Evolutionary conservation across 2,113 vertebrate species (phyloP).

Genomic region (Struthidea cinerea): DNA sequence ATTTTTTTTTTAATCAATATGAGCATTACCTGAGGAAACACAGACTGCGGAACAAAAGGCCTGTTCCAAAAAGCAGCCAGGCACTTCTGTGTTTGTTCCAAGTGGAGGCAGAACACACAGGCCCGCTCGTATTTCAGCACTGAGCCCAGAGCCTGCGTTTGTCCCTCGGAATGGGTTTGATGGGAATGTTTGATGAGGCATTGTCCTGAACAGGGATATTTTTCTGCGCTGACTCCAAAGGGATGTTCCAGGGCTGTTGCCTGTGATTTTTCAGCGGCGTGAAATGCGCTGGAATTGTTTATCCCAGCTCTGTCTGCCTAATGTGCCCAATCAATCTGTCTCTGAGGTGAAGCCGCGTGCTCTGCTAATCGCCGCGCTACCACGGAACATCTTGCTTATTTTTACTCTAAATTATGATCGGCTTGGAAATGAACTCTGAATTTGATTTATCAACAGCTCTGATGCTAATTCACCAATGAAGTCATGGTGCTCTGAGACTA

Average conservation of each 20-base stretch:
- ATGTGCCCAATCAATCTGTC: conserved; percentile 12
- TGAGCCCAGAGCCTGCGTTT: not conserved
- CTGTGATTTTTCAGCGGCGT: not conserved
- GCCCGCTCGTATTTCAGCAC: not conserved
- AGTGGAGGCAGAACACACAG: not conserved
- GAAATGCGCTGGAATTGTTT: conserved; percentile 1
- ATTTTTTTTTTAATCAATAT: not conserved
- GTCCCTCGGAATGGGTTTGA: not conserved
- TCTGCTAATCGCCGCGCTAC: not conserved
- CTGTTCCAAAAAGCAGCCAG: not conserved
- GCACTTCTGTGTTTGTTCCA: not conserved
- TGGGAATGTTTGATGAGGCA: not conserved
- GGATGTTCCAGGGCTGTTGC: not conserved
- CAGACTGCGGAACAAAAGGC: not conserved
- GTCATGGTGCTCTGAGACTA: not conserved
- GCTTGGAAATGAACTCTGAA: conserved; percentile 12
- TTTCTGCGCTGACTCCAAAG: not conserved
- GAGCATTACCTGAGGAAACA: not conserved
- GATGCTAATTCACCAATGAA: conserved; percentile 26
- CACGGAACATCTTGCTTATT: conserved; percentile 7
- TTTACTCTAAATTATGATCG: conserved; percentile 17
- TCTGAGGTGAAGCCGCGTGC: not conserved
- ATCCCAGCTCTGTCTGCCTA: not conserved
- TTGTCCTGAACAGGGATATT: not conserved
- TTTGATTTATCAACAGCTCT: conserved; percentile 41